phyloP scores from a whole-genome alignment of 1,140 invertebrate species.

The Apolygus lucorum region DNA sequence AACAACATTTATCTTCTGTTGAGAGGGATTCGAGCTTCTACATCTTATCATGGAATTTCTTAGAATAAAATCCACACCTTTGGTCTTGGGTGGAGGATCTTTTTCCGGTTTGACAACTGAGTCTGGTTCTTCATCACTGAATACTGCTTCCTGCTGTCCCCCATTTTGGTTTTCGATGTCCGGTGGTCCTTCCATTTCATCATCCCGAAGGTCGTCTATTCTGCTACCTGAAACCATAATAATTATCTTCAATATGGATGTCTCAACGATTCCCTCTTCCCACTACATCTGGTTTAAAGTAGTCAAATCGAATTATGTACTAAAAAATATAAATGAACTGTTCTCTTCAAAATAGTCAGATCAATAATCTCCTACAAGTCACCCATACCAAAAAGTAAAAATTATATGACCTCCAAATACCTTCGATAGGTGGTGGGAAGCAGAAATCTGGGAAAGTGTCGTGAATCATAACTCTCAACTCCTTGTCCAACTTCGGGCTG shows the following conservation, averaged over 20 bases:
- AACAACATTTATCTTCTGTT: too few relatives aligned
- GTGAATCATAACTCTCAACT: constrained; percentile 72
- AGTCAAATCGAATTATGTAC: too few relatives aligned
- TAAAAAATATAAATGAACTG: too few relatives aligned
- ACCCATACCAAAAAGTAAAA: too few relatives aligned
- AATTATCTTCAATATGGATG: too few relatives aligned
- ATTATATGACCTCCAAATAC: too few relatives aligned
- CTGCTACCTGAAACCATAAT: constrained; percentile 38
- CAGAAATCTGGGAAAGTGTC: constrained; percentile 91
- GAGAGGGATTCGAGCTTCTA: too few relatives aligned
- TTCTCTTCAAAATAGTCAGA: too few relatives aligned
- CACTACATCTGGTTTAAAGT: too few relatives aligned
- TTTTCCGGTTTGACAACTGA: constrained; percentile 33
- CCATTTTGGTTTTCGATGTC: constrained; percentile 43
- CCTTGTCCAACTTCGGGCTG: constrained; percentile 82
- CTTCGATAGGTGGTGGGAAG: constrained; percentile 42
- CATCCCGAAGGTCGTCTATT: constrained; percentile 46
- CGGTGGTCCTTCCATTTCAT: constrained; percentile 42
- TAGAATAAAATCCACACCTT: background rate
- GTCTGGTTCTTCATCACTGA: constrained; percentile 74
- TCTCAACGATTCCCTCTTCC: too few relatives aligned
- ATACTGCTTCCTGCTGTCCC: constrained; percentile 55
- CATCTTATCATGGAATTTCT: too few relatives aligned
- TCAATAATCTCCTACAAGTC: too few relatives aligned
- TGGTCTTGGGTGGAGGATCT: background rate